Base-by-base conservation (phyloP, 2,797 vertebrate genomes). In the Iguana delicatissima region DNA sequence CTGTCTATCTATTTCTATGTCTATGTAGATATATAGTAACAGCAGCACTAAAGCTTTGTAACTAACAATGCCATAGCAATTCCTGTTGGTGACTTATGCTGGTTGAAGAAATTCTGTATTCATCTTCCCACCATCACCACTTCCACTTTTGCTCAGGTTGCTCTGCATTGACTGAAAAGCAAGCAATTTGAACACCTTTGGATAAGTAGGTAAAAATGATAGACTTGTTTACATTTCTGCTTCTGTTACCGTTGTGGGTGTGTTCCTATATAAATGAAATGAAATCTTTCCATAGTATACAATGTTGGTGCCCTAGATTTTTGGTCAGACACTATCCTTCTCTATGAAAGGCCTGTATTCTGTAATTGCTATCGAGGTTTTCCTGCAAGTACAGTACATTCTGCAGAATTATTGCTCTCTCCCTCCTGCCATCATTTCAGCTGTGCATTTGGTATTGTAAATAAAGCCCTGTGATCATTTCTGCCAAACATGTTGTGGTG, bases 401-500 rank as follows among this genome's bases (percentile, higher is more conserved):
- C 20, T 62, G 5, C 86, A 88, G 12, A 84, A 90, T 88, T 88
- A 59, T 84, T 79, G 35, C 46, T 50, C 72, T 1, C 76, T 64
- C 26, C 35, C 26, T 1, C 24, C 24, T 52, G 10, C 67, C 67
- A 32, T 69, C 67, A 10, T 6, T 74, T 73, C 38, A 80, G 20
- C 29, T 67, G 22, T 6, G 42, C 89, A 82, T 16, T 79, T 46
- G 69, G 29, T 88, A 81, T 46, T 0, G 0, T 29, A 18, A 35
- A 5, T 64, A 83, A 85, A 42, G 76, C 50, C 38, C 29, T 89
- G 10, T 80, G 80, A 89, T 87, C 89, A n/a, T 76, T 94, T 80
- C n/a, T 14, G 4, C 20, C 91, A 67, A 89, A 69, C 67, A 85
- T 73, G 80, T 92, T 94, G 86, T 85, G 69, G 62, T 46, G 38